These are phyloP conservation scores for Mormyrops boulengeri DNA, from an alignment of 2,797 vertebrate genomes.

Conservation along the genomic window DNA sequence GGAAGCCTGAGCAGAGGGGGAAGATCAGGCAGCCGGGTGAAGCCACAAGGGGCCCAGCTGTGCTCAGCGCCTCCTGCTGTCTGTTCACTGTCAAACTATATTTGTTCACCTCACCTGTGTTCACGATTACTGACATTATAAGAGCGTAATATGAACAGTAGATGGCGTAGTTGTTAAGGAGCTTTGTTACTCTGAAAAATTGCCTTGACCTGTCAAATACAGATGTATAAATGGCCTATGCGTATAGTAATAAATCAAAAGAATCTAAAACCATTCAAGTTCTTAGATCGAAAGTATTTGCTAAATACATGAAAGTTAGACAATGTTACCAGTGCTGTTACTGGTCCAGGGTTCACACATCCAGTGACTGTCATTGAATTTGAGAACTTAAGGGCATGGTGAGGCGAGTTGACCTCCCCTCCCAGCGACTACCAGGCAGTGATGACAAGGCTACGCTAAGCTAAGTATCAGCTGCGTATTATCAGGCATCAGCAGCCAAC, in stretches of 20 bases:
- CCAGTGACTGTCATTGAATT: neutral
- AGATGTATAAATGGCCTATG: neutral
- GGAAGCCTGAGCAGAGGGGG: slow-evolving; percentile 68
- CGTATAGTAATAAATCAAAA: neutral
- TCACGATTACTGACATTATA: neutral
- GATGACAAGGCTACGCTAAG: neutral
- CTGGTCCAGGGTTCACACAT: neutral
- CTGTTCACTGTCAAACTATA: neutral
- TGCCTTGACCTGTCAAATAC: neutral
- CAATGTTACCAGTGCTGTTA: neutral
- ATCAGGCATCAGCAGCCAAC: neutral
- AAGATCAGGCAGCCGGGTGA: neutral
- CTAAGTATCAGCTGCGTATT: neutral
- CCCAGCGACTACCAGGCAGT: neutral
- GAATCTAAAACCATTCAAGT: neutral
- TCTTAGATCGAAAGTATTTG: neutral
- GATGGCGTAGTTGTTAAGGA: neutral
- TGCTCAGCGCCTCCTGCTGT: neutral
- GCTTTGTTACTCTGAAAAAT: neutral
- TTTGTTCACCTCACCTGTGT: neutral
- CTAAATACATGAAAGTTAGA: neutral
- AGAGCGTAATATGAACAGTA: neutral
- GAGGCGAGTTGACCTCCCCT: neutral
- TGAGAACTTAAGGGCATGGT: neutral
- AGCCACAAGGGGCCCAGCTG: neutral